Evolutionary conservation across 2,888 invertebrate genomes (phyloP).

Genomic region (Drosophila percnosoma): DNA sequence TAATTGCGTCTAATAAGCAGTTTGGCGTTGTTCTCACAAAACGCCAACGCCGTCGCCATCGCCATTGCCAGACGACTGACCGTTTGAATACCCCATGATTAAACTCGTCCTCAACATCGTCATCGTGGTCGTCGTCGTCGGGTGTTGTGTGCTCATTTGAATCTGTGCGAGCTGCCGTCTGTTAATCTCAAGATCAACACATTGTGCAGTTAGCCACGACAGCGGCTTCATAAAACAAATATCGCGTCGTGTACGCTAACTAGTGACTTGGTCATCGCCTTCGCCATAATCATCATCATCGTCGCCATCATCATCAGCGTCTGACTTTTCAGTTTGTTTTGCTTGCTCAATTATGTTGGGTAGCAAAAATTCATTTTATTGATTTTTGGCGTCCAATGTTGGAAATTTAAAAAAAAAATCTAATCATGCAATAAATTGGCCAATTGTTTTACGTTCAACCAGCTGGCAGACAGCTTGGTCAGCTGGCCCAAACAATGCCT

Average conservation of each 20-base stretch:
- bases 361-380: slow-evolving; percentile 67
- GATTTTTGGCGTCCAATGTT: slow-evolving; percentile 52
- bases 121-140: slow-evolving; percentile 22
- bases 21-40: slow-evolving; percentile 79
- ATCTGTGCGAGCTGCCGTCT: slow-evolving; percentile 73
- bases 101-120: slow-evolving; percentile 62
- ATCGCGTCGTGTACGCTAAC: slow-evolving; percentile 72
- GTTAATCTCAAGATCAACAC: slow-evolving; percentile 81
- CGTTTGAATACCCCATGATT: slow-evolving; percentile 68
- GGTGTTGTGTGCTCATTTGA: slow-evolving; percentile 75
- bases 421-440: slow-evolving; percentile 81
- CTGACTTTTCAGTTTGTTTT: slow-evolving; percentile 51
- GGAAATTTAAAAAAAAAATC: slow-evolving; percentile 56
- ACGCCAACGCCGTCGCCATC: slow-evolving; percentile 68
- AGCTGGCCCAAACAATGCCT: slow-evolving; percentile 51
- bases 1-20: slow-evolving; percentile 82
- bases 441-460: slow-evolving; percentile 70
- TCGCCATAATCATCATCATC: slow-evolving; percentile 22
- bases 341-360: slow-evolving; percentile 64
- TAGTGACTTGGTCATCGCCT: slow-evolving; percentile 52
- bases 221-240: slow-evolving; percentile 80
- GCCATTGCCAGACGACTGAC: slow-evolving; percentile 47
- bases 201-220: slow-evolving; percentile 69
- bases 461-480: slow-evolving; percentile 34
- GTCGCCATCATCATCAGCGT: slow-evolving; percentile 19